phyloP scores from a whole-genome alignment of 2,113 vertebrate genomes.

The Seriola rivoliana region DNA sequence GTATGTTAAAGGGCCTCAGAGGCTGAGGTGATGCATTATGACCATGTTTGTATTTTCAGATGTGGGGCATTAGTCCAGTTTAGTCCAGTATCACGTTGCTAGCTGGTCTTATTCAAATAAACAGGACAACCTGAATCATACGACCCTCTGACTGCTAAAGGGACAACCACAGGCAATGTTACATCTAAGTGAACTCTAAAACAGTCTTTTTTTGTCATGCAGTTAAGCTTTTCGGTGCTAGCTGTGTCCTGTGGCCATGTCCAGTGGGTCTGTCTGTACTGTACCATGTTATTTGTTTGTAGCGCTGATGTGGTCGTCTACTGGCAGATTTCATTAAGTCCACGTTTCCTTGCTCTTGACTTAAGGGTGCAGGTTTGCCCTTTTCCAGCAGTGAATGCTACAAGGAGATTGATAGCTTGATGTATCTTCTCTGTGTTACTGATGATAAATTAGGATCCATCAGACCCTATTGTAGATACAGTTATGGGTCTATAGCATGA shows the following conservation, averaged over 20 bases:
- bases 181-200: no score
- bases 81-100: background rate
- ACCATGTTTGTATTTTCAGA: background rate
- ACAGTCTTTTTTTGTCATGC: no score
- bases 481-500: background rate
- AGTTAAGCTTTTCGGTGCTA: background rate
- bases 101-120: background rate
- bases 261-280: background rate
- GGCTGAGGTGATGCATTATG: no score
- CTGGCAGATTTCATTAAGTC: constrained; percentile 11
- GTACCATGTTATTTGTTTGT: background rate
- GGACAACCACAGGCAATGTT: background rate
- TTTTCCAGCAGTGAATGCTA: constrained; percentile 6
- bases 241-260: background rate
- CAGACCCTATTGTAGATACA: background rate
- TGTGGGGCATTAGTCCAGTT: background rate
- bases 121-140: background rate
- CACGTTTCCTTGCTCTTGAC: background rate
- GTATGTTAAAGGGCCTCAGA: no score
- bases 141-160: background rate
- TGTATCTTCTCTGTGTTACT: background rate
- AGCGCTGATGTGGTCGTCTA: background rate
- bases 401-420: background rate
- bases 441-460: background rate
- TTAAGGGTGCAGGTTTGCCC: background rate